phyloP scores from a whole-genome alignment of 1,140 invertebrate species.

The Sogatella furcifera region DNA sequence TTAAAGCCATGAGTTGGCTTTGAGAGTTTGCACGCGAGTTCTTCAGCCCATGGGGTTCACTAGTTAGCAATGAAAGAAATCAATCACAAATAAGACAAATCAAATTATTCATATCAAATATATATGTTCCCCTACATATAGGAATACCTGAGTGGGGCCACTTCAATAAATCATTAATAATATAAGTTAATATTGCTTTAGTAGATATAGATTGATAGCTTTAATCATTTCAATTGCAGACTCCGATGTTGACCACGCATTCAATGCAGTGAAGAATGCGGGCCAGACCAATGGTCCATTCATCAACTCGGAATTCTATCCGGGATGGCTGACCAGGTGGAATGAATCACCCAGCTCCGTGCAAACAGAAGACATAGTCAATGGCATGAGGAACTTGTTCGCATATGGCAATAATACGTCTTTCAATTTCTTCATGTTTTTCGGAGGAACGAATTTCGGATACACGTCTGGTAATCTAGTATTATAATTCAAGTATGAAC shows the following conservation, averaged over 20 bases:
- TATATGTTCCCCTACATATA: no score
- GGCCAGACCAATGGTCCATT: conserved; percentile 48
- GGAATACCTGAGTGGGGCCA: no score
- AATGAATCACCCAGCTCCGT: conserved; percentile 49
- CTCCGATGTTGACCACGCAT: conserved; percentile 31
- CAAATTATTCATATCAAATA: no score
- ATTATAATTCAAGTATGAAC: no score
- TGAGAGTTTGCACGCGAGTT: no score
- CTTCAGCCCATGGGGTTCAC: no score
- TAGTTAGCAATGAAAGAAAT: no score
- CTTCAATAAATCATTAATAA: no score
- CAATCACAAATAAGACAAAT: no score
- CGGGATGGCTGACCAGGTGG: conserved; percentile 85
- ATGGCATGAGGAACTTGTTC: conserved; percentile 53
- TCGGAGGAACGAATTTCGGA: conserved; percentile 59
- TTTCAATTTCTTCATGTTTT: conserved; percentile 61
- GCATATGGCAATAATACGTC: conserved; percentile 33
- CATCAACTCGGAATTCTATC: conserved; percentile 85
- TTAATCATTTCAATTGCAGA: conserved; percentile 4
- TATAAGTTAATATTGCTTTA: no score
- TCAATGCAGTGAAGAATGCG: conserved; percentile 36
- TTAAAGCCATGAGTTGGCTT: no score
- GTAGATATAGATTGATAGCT: no score
- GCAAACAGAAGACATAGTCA: conserved; percentile 37
- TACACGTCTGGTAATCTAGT: conserved; percentile 55